Evolutionary conservation across 2,888 invertebrate species (phyloP).

Genomic region (Blomia tropicalis): DNA sequence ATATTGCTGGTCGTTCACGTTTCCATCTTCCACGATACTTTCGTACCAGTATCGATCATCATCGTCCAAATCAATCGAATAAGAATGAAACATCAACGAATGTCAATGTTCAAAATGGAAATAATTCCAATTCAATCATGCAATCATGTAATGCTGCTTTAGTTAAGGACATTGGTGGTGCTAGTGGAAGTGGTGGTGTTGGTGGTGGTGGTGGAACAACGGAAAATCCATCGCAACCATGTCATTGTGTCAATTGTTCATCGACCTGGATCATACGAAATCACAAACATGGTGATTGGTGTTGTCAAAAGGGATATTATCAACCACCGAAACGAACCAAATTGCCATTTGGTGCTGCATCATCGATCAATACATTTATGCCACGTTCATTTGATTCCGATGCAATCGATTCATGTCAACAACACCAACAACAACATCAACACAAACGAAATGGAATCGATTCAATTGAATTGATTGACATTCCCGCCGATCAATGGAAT

Average conservation of each 20-base stretch:
- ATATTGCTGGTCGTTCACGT: neutral
- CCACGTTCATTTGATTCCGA: neutral
- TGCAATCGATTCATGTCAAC: neutral
- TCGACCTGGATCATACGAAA: constrained; percentile 23
- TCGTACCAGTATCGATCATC: constrained; percentile 6
- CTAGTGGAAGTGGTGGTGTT: neutral
- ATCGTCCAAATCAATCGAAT: neutral
- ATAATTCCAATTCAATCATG: too few relatives aligned
- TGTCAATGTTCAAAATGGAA: neutral
- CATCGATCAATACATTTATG: constrained; percentile 24
- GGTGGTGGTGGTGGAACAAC: neutral
- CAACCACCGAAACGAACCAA: constrained; percentile 24
- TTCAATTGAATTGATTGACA: too few relatives aligned
- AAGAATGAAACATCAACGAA: neutral
- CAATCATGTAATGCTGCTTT: too few relatives aligned
- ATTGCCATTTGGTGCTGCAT: constrained; percentile 27
- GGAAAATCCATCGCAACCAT: neutral
- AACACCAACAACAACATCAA: constrained; percentile 7
- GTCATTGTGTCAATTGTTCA: constrained; percentile 23
- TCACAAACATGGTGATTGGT: constrained; percentile 18
- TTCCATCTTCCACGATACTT: constrained; percentile 22
- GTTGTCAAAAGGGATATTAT: constrained; percentile 26
- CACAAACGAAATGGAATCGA: neutral
- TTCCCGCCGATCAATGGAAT: too few relatives aligned
- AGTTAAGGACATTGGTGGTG: neutral